Percentiles rank a stretch among this genome's conserved stretches.
phyloP scores from a whole-genome alignment of 2,888 invertebrate genomes.

The Meliscaeva auricollis region DNA sequence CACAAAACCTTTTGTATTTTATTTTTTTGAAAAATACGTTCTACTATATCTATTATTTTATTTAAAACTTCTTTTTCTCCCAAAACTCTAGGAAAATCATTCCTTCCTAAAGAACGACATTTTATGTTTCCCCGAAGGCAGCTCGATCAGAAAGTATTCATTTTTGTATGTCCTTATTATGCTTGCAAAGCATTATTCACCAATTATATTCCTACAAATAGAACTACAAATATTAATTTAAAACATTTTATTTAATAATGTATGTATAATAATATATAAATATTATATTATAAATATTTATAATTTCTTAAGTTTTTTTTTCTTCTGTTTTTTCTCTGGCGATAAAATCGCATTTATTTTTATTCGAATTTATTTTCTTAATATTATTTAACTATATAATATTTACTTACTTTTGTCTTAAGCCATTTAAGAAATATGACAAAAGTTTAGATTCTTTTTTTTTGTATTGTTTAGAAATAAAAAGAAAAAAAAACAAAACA shows the following conservation, averaged over 20 bases:
- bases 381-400: background rate
- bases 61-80: conserved; percentile 12
- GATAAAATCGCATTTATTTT: conserved; percentile 66
- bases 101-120: conserved; percentile 59
- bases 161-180: conserved; percentile 34
- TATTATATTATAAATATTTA: conserved; percentile 15
- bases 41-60: conserved; percentile 1
- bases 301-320: conserved; percentile 8
- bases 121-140: conserved; percentile 61
- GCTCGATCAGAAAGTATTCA: conserved; percentile 67
- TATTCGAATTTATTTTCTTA: conserved; percentile 64
- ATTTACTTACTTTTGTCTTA: conserved; percentile 28
- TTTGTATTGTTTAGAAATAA: conserved; percentile 55
- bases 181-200: conserved; percentile 57
- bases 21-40: background rate
- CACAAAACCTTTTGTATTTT: too few species aligned
- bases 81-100: conserved; percentile 44
- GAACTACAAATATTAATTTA: conserved; percentile 48
- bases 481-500: conserved; percentile 44
- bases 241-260: conserved; percentile 48
- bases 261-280: conserved; percentile 13
- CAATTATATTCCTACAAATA: conserved; percentile 57
- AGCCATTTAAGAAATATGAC: conserved; percentile 64
- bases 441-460: conserved; percentile 50
- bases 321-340: conserved; percentile 44